These are phyloP conservation scores for Nyctibius bracteatus DNA, from an alignment of 2,113 vertebrate species.

Conservation along the genomic window DNA sequence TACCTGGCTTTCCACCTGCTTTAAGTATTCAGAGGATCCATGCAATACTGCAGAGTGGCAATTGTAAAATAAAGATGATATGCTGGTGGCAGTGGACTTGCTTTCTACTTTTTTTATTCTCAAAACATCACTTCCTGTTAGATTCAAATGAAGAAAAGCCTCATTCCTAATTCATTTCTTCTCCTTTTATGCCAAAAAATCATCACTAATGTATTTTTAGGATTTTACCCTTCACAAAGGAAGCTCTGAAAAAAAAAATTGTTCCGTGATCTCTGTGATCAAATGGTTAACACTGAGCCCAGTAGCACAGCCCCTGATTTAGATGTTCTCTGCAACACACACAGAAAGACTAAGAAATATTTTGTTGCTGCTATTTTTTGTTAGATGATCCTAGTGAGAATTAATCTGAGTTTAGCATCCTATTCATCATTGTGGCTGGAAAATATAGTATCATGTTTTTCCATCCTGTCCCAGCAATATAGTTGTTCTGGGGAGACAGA, in stretches of 20 bases:
- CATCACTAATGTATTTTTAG: neutral
- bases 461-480: neutral
- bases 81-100: neutral
- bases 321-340: neutral
- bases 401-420: neutral
- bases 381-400: neutral
- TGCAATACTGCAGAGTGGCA: neutral
- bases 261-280: neutral
- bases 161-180: neutral
- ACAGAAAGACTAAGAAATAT: neutral
- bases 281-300: neutral
- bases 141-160: neutral
- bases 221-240: neutral
- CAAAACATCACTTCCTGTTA: neutral
- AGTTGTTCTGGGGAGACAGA: neutral
- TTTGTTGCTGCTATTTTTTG: neutral
- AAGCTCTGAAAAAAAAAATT: neutral
- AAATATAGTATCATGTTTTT: neutral
- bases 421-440: neutral
- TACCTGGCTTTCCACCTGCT: neutral
- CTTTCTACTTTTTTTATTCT: neutral
- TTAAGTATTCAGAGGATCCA: neutral
- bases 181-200: neutral
- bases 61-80: neutral
- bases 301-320: neutral